A percentile compares a stretch with the other conserved stretches of the same genome.
These are phyloP conservation scores for Eutolmus rufibarbis DNA, from an alignment of 2,888 invertebrate genomes.

Conservation along the genomic window DNA sequence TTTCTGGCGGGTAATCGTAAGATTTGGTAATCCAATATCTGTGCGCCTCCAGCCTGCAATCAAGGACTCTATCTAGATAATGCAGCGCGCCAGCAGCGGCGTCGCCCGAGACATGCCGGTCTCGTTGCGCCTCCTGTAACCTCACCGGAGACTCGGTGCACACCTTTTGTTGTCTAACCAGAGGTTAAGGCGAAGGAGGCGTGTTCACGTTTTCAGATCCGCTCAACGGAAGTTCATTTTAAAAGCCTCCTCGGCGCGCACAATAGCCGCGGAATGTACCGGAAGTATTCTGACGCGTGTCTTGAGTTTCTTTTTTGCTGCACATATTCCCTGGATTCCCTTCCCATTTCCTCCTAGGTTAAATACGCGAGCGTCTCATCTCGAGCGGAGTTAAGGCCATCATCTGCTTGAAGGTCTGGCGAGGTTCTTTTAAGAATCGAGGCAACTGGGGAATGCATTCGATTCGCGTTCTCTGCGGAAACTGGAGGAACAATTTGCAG, in stretches of 20 bases:
- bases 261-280: slow-evolving; percentile 49
- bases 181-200: slow-evolving; percentile 43
- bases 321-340: slow-evolving; percentile 41
- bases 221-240: slow-evolving; percentile 48
- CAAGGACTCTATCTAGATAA: slow-evolving; percentile 42
- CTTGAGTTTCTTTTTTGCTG: slow-evolving; percentile 49
- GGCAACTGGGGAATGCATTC: slow-evolving; percentile 41
- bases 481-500: slow-evolving; percentile 35
- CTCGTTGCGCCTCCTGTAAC: neutral
- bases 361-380: slow-evolving; percentile 27
- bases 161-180: slow-evolving; percentile 34
- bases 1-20: slow-evolving; percentile 24
- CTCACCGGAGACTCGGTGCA: slow-evolving; percentile 11
- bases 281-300: slow-evolving; percentile 53
- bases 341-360: slow-evolving; percentile 43
- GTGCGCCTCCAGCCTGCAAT: slow-evolving; percentile 41
- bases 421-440: slow-evolving; percentile 31
- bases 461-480: neutral
- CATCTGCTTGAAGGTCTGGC: slow-evolving; percentile 34
- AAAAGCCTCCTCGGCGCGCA: slow-evolving; percentile 41
- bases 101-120: neutral
- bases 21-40: slow-evolving; percentile 44
- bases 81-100: slow-evolving; percentile 23
- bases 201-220: slow-evolving; percentile 44
- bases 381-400: slow-evolving; percentile 27